phyloP scores from a whole-genome alignment of 2,888 invertebrate species.

The Nasonia oneida region DNA sequence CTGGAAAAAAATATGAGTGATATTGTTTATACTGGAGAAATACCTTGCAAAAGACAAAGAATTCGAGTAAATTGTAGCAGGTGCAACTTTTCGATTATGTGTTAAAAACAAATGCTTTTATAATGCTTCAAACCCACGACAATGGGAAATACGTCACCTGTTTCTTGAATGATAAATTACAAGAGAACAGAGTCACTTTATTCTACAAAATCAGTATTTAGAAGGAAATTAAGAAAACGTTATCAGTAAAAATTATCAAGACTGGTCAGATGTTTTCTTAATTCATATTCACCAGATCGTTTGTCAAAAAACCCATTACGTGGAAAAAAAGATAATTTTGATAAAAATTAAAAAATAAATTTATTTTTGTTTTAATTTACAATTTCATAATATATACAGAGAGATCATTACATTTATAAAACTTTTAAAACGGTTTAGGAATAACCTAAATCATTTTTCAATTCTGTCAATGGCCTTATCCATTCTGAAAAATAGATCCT shows the following conservation, averaged over 20 bases:
- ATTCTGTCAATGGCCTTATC: neutral
- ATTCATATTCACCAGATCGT: neutral
- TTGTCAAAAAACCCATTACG: neutral
- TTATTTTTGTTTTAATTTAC: slow-evolving; percentile 21
- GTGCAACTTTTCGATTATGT: slow-evolving; percentile 11
- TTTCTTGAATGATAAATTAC: slow-evolving; percentile 29
- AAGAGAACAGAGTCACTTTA: slow-evolving; percentile 46
- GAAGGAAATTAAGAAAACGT: neutral
- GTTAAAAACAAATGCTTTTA: slow-evolving; percentile 44
- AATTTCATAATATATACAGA: slow-evolving; percentile 18
- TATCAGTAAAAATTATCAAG: slow-evolving; percentile 43
- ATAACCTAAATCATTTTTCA: neutral
- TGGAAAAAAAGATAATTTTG: neutral
- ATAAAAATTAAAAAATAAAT: slow-evolving; percentile 26
- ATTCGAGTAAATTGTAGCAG: slow-evolving; percentile 4
- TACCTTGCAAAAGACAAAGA: slow-evolving; percentile 7
- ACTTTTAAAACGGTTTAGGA: neutral
- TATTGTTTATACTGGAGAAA: slow-evolving; percentile 14
- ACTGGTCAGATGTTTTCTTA: slow-evolving; percentile 14
- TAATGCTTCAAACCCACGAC: slow-evolving; percentile 10
- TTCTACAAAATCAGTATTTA: slow-evolving; percentile 6
- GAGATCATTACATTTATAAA: slow-evolving; percentile 1
- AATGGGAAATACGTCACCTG: slow-evolving; percentile 8
- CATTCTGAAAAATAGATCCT: neutral
- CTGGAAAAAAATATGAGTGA: slow-evolving; percentile 16